Percentiles rank a stretch among this genome's conserved stretches.
Evolutionary conservation across 2,888 invertebrate species (phyloP).

Genomic region (Unio pictorum): DNA sequence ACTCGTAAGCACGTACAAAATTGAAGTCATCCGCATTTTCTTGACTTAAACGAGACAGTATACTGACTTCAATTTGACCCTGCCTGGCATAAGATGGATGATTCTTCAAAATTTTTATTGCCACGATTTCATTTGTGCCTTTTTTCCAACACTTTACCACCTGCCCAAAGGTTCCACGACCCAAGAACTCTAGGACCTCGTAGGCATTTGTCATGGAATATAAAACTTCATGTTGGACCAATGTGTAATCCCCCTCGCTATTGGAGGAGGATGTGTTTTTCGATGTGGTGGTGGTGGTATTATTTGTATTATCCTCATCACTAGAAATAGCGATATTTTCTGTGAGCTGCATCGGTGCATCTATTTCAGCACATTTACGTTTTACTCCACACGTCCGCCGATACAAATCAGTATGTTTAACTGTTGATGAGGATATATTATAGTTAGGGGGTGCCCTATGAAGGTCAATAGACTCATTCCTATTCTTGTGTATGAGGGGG

Average conservation of each 20-base stretch:
- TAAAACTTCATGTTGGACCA: constrained; percentile 97
- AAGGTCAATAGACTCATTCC: constrained; percentile 33
- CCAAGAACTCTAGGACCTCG: constrained; percentile 98
- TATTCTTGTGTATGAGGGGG: constrained; percentile 26
- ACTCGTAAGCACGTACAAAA: constrained; percentile 99
- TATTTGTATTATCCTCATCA: constrained; percentile 69
- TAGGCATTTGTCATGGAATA: constrained; percentile 94
- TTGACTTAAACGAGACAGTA: constrained; percentile 72
- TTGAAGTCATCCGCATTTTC: constrained; percentile 83
- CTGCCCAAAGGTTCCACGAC: constrained; percentile 97
- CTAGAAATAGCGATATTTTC: constrained; percentile 65
- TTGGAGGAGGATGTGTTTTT: constrained; percentile 61
- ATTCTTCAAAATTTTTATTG: constrained; percentile 99
- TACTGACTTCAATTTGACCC: constrained; percentile 97
- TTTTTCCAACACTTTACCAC: constrained; percentile 99
- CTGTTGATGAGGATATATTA: constrained; percentile 78
- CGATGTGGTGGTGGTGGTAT: constrained; percentile 55
- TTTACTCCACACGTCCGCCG: constrained; percentile 72
- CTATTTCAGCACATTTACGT: constrained; percentile 67
- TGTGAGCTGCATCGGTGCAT: constrained; percentile 67
- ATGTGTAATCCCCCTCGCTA: constrained; percentile 95
- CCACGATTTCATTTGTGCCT: constrained; percentile 99
- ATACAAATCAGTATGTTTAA: constrained; percentile 77
- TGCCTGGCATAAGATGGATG: constrained; percentile 99
- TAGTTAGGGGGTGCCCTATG: constrained; percentile 62